These are phyloP conservation scores for Adelphocoris suturalis DNA, from an alignment of 2,888 invertebrate genomes.

Conservation along the genomic window DNA sequence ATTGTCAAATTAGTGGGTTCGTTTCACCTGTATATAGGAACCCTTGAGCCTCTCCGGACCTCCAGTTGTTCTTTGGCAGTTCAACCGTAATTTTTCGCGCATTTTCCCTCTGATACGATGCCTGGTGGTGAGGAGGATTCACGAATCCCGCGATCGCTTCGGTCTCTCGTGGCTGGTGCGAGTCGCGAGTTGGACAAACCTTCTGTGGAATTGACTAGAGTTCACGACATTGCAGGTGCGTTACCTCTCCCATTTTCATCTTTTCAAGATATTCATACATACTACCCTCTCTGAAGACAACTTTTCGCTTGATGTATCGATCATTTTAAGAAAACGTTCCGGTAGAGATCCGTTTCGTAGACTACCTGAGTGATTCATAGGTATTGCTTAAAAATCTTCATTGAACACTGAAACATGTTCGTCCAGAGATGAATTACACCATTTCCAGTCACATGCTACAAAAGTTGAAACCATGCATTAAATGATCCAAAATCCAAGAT, in stretches of 20 bases:
- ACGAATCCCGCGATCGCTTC: background rate
- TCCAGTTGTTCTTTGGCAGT: constrained; percentile 24
- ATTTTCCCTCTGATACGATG: background rate
- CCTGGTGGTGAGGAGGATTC: constrained; percentile 17
- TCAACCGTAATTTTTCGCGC: background rate
- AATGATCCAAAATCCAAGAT: too few species aligned
- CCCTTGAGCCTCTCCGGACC: background rate
- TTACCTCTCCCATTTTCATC: background rate
- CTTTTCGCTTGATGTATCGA: background rate
- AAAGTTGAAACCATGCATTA: too few species aligned
- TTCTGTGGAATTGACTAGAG: constrained; percentile 17
- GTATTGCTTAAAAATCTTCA: too few species aligned
- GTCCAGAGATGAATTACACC: too few species aligned
- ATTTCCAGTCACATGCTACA: too few species aligned
- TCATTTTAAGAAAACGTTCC: background rate
- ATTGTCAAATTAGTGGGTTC: constrained; percentile 42
- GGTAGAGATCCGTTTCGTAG: background rate
- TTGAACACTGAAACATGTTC: too few species aligned
- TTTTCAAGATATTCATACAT: too few species aligned
- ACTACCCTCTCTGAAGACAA: too few species aligned
- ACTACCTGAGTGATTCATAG: background rate
- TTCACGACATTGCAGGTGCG: constrained; percentile 31
- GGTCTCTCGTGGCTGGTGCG: background rate
- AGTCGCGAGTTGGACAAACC: constrained; percentile 8
- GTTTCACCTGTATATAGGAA: background rate